Base-by-base conservation (phyloP, 2,797 vertebrate species). In the Psittacula echo region DNA sequence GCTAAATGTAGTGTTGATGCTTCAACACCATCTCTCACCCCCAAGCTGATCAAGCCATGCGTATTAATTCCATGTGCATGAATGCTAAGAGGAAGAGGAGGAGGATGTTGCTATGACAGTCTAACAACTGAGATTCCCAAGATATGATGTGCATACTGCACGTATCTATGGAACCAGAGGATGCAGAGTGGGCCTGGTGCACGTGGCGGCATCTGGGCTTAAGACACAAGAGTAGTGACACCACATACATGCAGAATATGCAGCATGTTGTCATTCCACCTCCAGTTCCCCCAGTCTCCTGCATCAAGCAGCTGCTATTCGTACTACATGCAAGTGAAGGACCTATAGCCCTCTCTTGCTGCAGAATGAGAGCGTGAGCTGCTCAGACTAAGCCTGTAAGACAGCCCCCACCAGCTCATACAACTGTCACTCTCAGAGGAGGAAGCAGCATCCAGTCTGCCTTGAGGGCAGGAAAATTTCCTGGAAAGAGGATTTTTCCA, bases 41-140 rank as follows among this genome's bases (percentile, higher is more conserved):
- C 39, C 58, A 58, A 29, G 2, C 41, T 48, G 47, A 92, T 90
- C 77, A 93, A 90, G 64, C n/a, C 71, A 51, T 18, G 19, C 44
- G 60, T 85, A 72, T 48, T 85, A 95, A 90, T 79, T 91, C 67
- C 60, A 48, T 11, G 23, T 23, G 77, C 72, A 47, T 3, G 45
- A 76, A 71, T 30, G 51, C 74, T 85, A 87, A 89, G 87, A 81
- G 9, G 13, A 87, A 70, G 53, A 94, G 90, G 51, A 95, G 80
- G 67, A 91, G 39, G 32, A 85, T 60, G 70, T 66, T 84, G 80
- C 79, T 86, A 62, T 87, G 64, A 89, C 79, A 86, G 85, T 78
- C 70, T 74, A 74, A 70, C 64, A 75, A 68, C 48, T 77, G 81
- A 71, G 64, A 71, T 61, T 92, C n/a, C 39, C 51, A 74, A 76